A percentile compares a stretch with the other conserved stretches of the same genome.
Evolutionary conservation across 2,113 vertebrate genomes (phyloP).

Genomic region (Stigmatopora nigra): DNA sequence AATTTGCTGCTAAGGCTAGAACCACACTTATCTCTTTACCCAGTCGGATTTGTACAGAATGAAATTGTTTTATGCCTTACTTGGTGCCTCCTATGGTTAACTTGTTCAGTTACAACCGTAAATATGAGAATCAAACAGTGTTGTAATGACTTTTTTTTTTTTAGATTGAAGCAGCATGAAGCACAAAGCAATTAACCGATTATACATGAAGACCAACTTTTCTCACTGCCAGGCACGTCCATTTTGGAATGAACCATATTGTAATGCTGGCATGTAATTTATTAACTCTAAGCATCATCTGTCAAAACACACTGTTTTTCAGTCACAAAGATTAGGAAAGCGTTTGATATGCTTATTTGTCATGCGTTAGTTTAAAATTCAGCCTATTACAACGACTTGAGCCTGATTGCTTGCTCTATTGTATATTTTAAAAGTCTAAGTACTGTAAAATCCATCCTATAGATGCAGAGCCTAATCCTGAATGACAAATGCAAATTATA

Average conservation of each 20-base stretch:
- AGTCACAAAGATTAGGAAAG: constrained; percentile 28
- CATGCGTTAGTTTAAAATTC: constrained; percentile 40
- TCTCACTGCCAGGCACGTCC: constrained; percentile 7
- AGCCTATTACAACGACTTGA: constrained; percentile 27
- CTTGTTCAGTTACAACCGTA: neutral
- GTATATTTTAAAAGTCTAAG: constrained; percentile 38
- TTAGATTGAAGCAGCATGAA: neutral
- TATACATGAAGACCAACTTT: neutral
- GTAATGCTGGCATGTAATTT: constrained; percentile 32
- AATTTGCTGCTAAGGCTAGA: neutral
- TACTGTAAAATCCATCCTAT: constrained; percentile 36
- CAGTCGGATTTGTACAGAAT: neutral
- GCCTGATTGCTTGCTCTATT: constrained; percentile 46
- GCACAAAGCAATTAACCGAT: neutral
- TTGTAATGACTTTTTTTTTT: neutral
- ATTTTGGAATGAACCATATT: constrained; percentile 20
- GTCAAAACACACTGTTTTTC: constrained; percentile 37
- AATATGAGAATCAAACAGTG: neutral
- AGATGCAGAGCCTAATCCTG: constrained; percentile 41
- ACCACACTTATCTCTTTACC: neutral
- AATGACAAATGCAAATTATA: constrained; percentile 26
- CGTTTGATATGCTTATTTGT: constrained; percentile 48
- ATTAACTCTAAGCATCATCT: constrained; percentile 20
- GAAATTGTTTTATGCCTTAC: neutral
- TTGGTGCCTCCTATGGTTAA: neutral